Evolutionary conservation across 2,888 invertebrate species (phyloP).

Genomic region (Hypomecis punctinalis): DNA sequence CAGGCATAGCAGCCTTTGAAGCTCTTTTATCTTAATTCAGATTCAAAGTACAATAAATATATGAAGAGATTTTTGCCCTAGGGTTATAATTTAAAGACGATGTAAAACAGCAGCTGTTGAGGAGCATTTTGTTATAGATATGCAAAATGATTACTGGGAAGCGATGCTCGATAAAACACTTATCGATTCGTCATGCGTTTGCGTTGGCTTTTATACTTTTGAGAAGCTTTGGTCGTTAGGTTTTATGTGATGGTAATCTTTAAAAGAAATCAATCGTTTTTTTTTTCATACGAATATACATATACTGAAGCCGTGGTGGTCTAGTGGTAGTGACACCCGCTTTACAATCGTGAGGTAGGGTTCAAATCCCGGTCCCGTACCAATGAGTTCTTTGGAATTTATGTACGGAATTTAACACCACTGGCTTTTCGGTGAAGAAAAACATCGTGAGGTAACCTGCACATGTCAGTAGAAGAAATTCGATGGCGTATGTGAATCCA

Average conservation of each 20-base stretch:
- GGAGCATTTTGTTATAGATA: constrained; percentile 67
- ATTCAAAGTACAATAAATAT: constrained; percentile 63
- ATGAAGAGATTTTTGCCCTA: constrained; percentile 72
- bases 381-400: too few relatives aligned
- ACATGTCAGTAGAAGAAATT: too few relatives aligned
- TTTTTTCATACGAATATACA: neutral
- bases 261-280: constrained; percentile 8
- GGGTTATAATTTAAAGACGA: constrained; percentile 72
- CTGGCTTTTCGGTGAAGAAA: too few relatives aligned
- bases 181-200: constrained; percentile 68
- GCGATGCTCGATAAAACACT: constrained; percentile 80
- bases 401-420: too few relatives aligned
- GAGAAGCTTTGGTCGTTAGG: constrained; percentile 18
- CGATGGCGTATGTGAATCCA: too few relatives aligned
- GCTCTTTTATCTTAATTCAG: constrained; percentile 65
- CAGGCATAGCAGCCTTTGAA: constrained; percentile 35
- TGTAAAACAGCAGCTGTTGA: constrained; percentile 76
- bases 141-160: constrained; percentile 72
- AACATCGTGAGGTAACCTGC: too few relatives aligned
- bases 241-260: constrained; percentile 22
- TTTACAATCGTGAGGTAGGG: too few relatives aligned
- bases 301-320: neutral
- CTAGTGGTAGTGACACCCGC: too few relatives aligned
- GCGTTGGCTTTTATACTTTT: constrained; percentile 26
- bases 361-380: too few relatives aligned